Conservation (phyloP, 30 jellyfish, hydroid and myxozoan genomes). For the Nemopilema nomurai region DNA sequence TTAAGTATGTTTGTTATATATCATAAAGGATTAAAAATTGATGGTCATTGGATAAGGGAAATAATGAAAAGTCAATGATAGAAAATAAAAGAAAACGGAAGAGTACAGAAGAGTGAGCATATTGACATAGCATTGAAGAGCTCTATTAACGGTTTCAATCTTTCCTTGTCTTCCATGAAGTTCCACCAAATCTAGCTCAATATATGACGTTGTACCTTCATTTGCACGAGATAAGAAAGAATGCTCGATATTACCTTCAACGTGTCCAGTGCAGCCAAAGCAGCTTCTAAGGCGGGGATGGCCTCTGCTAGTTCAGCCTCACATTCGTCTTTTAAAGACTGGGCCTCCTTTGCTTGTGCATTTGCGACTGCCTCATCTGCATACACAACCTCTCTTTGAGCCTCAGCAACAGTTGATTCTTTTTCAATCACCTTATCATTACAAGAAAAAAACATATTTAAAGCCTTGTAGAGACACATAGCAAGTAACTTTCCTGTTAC, state of each 20-base stretch:
- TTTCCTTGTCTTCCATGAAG: not conserved
- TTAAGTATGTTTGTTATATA: no score
- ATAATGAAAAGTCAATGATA: no score
- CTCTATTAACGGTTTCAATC: no score
- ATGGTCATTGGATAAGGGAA: no score
- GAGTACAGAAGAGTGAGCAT: no score
- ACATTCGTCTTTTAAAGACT: constrained; percentile 96
- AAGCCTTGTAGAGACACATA: not conserved
- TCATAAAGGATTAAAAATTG: no score
- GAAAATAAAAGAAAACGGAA: no score
- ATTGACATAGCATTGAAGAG: no score
- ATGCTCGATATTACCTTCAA: constrained; percentile 67
- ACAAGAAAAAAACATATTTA: not conserved
- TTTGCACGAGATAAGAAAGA: not conserved
- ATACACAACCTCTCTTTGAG: constrained; percentile 92
- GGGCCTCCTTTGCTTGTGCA: constrained; percentile 96
- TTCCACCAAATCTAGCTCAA: not conserved
- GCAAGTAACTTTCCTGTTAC: not conserved
- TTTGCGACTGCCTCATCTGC: constrained; percentile 99
- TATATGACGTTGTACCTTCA: not conserved
- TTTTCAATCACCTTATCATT: constrained; percentile 86
- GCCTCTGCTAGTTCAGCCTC: constrained; percentile 99
- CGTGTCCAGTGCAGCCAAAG: constrained; percentile 93
- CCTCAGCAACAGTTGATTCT: constrained; percentile 96
- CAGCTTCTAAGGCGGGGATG: constrained; percentile 99